Base-by-base conservation (phyloP, 2,888 invertebrate genomes). In the Mactromeris polynyma region DNA sequence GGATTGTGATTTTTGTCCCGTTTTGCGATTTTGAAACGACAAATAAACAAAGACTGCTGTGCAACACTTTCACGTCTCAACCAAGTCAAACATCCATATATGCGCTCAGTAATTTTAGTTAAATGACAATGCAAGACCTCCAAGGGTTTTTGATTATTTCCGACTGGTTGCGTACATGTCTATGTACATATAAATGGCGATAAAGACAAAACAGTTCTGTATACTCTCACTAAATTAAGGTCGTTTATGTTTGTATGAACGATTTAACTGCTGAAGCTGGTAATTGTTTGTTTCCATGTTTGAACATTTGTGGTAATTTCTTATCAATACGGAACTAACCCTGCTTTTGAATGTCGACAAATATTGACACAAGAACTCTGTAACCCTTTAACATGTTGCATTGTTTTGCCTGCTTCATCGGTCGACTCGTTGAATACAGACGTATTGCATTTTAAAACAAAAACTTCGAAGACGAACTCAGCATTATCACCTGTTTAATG, bases 261-360 rank as follows among this genome's bases (percentile, higher is more conserved):
- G 58, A 51, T 51, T 38, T n/a, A 64, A 19, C 64, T 64, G 58
- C 64, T 7, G 38, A 38, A 40, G 58, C 64, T 40, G 40, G 19
- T 38, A 38, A 64, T 82, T 86, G 46, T 86, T 86, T 86, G 85
- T 81, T 69, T 81, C 36, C 80, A 81, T 86, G 85, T 81, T 81
- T 42, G 46, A 46, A 46, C 64, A 69, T 46, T 58, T 6, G 26
- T 9, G 58, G 58, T 58, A 58, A 58, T 54, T 81, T 42, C n/a
- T 33, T 31, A 73, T 81, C 86, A 86, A 86, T 82, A 82, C 73
- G 7, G 54, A 46, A 77, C 82, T 81, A 86, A 82, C 77, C 40
- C 46, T 73, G 42, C 40, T 17, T 21, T 77, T 46, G 69, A 36
- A 40, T 46, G 40, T 31, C 46, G 31, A 40, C 46, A 73, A 83